These are phyloP conservation scores for Datnioides undecimradiatus DNA, from an alignment of 2,113 vertebrate species.

Conservation along the genomic window DNA sequence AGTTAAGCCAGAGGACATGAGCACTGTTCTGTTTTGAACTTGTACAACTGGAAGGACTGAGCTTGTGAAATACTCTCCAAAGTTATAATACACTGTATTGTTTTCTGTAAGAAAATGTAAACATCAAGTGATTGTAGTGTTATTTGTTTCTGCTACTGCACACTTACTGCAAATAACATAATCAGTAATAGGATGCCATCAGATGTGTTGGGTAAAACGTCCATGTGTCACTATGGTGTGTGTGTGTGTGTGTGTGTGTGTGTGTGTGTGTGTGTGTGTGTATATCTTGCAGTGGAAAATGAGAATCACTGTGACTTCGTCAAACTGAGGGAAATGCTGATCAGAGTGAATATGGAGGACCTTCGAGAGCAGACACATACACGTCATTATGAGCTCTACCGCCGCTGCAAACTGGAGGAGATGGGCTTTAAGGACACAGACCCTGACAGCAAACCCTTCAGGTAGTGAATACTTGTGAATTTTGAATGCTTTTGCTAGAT, in stretches of 20 bases:
- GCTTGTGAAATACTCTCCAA: neutral
- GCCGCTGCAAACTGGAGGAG: conserved; percentile 98
- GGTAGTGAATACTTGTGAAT: too few species aligned
- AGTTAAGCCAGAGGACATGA: conserved; percentile 17
- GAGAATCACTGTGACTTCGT: conserved; percentile 98
- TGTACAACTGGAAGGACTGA: neutral
- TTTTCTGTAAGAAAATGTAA: neutral
- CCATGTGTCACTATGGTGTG: conserved; percentile 9
- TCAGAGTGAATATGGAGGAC: conserved; percentile 99
- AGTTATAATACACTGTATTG: neutral
- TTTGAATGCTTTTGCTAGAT: neutral
- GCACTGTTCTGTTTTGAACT: neutral
- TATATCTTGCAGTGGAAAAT: conserved; percentile 90
- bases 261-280: conserved; percentile 29
- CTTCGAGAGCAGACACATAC: conserved; percentile 97
- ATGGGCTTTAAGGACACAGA: conserved; percentile 99
- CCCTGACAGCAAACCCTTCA: conserved; percentile 98
- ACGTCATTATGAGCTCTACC: conserved; percentile 97
- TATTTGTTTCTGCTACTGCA: neutral
- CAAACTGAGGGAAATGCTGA: conserved; percentile 98
- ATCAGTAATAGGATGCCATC: neutral
- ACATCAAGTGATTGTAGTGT: neutral
- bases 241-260: too few species aligned
- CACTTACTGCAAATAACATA: neutral
- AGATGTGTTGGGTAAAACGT: neutral